phyloP scores from a whole-genome alignment of 2,888 invertebrate species.

The Amblyteles armatorius region DNA sequence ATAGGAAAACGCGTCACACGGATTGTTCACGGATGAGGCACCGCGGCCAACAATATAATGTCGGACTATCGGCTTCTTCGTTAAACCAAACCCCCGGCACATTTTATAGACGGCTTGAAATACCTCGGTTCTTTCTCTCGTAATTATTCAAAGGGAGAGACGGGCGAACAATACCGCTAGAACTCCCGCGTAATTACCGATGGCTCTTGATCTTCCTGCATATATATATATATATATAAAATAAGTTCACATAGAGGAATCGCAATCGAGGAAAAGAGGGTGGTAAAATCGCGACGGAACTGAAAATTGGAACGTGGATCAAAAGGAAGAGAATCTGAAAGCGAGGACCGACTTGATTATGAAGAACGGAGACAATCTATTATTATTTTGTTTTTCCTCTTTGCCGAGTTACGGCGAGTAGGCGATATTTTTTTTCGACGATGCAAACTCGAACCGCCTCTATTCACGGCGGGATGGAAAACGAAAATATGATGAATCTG shows the following conservation, averaged over 20 bases:
- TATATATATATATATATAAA: not conserved
- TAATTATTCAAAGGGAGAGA: slow-evolving; percentile 26
- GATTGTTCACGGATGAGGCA: not conserved
- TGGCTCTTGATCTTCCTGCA: not conserved
- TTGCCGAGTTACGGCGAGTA: not conserved
- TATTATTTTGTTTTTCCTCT: slow-evolving; percentile 6
- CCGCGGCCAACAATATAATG: not conserved
- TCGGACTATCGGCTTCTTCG: slow-evolving; percentile 16
- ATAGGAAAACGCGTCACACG: not conserved
- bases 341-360: slow-evolving; percentile 1
- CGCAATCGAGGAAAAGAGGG: slow-evolving; percentile 17
- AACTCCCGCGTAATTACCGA: slow-evolving; percentile 6
- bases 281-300: not conserved
- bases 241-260: not conserved
- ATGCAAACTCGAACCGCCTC: not conserved
- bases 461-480: not conserved
- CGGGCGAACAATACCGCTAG: not conserved
- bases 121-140: not conserved
- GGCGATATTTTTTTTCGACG: slow-evolving; percentile 17
- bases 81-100: not conserved
- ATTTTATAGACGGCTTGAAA: slow-evolving; percentile 6
- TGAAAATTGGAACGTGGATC: not conserved
- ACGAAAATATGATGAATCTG: not conserved
- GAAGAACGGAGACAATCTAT: not conserved
- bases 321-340: not conserved